phyloP scores from a whole-genome alignment of 92 coral and sea anemone genomes.

The Zoanthus sansibaricus region DNA sequence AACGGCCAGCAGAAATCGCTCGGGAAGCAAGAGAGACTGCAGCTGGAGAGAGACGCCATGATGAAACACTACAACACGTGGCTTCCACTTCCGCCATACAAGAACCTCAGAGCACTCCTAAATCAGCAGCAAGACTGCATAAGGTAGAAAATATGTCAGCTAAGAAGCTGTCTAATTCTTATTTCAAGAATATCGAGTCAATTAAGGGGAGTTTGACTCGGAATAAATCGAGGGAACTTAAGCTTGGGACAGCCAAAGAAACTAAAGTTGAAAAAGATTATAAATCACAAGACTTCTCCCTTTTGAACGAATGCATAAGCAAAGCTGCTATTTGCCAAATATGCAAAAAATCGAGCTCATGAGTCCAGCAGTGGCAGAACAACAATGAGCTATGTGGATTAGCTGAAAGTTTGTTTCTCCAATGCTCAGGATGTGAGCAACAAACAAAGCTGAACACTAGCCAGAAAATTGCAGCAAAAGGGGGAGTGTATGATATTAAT shows the following conservation, averaged over 20 bases:
- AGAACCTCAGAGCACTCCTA: constrained; percentile 26
- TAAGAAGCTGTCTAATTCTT: constrained; percentile 11
- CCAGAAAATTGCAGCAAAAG: neutral
- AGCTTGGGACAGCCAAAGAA: neutral
- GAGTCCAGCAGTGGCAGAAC: constrained; percentile 22
- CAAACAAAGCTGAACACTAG: constrained; percentile 5
- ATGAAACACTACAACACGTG: neutral
- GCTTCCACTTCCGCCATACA: neutral
- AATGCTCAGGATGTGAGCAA: constrained; percentile 17
- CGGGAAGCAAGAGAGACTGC: neutral
- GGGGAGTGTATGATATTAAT: neutral
- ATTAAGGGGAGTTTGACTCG: neutral
- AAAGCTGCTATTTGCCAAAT: neutral
- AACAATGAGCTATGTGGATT: constrained; percentile 11
- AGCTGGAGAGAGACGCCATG: neutral
- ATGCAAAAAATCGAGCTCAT: neutral
- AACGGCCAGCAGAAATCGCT: neutral
- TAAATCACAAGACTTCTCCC: neutral
- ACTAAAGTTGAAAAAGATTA: neutral
- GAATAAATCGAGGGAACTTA: neutral
- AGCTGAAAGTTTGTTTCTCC: neutral
- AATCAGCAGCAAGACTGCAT: constrained; percentile 5
- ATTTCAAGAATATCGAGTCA: no score
- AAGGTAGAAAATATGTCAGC: constrained; percentile 20
- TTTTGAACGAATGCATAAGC: constrained; percentile 6